These are phyloP conservation scores for Balearica regulorum DNA, from an alignment of 2,797 vertebrate genomes.

Conservation along the genomic window DNA sequence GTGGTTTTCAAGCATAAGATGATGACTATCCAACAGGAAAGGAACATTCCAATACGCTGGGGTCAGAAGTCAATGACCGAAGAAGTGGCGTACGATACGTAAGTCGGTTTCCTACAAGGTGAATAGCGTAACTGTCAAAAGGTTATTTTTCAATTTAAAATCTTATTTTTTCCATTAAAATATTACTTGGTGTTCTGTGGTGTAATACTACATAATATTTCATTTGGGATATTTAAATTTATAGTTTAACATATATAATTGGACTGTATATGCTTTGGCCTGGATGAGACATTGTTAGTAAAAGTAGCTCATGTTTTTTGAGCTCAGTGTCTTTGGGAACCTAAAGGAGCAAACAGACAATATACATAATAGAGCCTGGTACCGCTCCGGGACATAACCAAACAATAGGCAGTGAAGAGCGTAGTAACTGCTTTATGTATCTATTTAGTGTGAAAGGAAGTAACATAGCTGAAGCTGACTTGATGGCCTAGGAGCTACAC, in stretches of 20 bases:
- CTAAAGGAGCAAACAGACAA: not conserved
- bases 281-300: not conserved
- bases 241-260: not conserved
- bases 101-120: not conserved
- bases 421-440: not conserved
- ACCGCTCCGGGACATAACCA: not conserved
- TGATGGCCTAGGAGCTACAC: not conserved
- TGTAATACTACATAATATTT: not conserved
- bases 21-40: not conserved
- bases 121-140: not conserved
- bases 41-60: not conserved
- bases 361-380: not conserved
- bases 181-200: not conserved
- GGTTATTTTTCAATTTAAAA: not conserved
- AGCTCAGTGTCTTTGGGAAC: not conserved
- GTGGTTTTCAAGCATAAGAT: not conserved
- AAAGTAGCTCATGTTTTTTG: not conserved
- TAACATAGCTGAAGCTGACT: not conserved
- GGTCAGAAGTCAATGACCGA: not conserved
- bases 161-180: not conserved
- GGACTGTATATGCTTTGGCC: not conserved
- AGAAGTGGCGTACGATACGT: accelerated
- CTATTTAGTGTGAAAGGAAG: not conserved
- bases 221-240: not conserved
- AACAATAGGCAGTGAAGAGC: not conserved